Evolutionary conservation across 2,113 vertebrate species (phyloP).

Genomic region (Chionis minor): DNA sequence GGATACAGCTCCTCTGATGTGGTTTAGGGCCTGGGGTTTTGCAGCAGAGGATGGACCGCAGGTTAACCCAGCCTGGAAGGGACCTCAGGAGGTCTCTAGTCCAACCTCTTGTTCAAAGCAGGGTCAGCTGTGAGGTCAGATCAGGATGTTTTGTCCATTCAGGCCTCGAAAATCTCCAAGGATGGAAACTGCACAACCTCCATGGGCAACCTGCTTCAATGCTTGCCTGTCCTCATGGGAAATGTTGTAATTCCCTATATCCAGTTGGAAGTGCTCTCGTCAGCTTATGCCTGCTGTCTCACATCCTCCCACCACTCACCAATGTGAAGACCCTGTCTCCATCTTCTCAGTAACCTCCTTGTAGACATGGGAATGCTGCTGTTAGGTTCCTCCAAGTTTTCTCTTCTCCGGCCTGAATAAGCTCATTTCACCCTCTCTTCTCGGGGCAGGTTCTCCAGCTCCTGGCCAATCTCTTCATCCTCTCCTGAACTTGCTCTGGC

Average conservation of each 20-base stretch:
- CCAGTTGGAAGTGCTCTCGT: neutral
- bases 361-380: neutral
- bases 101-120: neutral
- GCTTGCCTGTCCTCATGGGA: neutral
- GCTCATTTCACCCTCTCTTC: neutral
- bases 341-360: neutral
- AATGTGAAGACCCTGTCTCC: neutral
- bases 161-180: neutral
- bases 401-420: neutral
- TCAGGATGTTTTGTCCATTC: neutral
- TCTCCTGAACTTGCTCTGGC: neutral
- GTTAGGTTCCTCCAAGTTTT: neutral
- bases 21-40: neutral
- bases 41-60: neutral
- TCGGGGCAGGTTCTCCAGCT: neutral
- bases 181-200: neutral
- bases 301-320: neutral
- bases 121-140: neutral
- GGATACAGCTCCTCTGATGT: neutral
- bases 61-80: neutral
- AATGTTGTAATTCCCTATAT: neutral
- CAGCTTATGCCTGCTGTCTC: neutral
- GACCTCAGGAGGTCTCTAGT: neutral
- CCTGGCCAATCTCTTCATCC: neutral
- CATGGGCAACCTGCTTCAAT: neutral